Evolutionary conservation across 2,113 vertebrate genomes (phyloP), one percentile per base, ranked within the genome.

Genomic region (Rhineura floridana): DNA sequence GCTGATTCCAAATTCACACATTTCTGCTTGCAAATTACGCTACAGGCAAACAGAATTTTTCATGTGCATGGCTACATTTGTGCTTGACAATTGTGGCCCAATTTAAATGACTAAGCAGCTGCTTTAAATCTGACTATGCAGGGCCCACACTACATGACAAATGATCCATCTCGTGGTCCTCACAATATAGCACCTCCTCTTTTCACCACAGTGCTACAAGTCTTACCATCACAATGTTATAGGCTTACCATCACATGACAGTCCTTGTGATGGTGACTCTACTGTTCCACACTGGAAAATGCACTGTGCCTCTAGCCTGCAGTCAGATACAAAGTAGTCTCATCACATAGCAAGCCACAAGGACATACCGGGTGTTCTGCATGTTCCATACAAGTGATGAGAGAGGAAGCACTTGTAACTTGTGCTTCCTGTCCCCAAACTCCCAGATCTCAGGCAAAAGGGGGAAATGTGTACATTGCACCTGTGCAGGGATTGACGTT

Each of bases 1-100:
- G 33, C 9, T 83, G 33, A 69, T 93, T 85, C 88, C 65, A 81
- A 91, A 90, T 50, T 9, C 84, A 75, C 46, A 77, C 4, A 46
- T 91, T 92, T 55, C 5, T n/a, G 15, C 50, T 65, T 12, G 52
- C 75, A 48, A n/a, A 88, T 70, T 90, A 52, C 75, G 82, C 23
- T 23, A 1, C 25, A 84, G 0, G 75, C 12, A 59, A 55, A 50
- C 2, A 79, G 75, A 2, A 81, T 19, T 83, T 12, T 59, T 72
- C 11, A 36, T 70, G n/a, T 48, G 4, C 28, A 62, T 30, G 13
- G 69, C 70, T 19, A 63, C 52, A 75, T n/a, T 65, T 79, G 12
- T 52, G 62, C 39, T 52, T 65, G 75, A 67, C 15, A 77, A 77
- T 52, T 77, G 70, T 50, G 62, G 12, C 3, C 70, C 12, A 42